phyloP scores from a whole-genome alignment of 1,140 invertebrate genomes.

The Nasonia giraulti region DNA sequence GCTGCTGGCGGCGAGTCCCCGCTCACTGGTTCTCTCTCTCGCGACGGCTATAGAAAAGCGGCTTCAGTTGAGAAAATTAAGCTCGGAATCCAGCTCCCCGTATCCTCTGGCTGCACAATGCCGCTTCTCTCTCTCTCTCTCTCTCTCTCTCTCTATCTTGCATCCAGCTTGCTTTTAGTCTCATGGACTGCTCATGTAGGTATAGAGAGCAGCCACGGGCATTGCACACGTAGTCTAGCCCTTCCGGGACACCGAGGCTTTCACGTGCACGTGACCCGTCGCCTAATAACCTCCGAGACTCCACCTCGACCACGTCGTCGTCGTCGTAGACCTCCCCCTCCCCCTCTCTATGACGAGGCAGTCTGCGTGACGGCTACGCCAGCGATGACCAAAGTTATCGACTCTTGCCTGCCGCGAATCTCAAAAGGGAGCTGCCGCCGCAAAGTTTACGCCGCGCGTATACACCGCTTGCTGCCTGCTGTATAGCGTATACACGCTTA shows the following conservation, averaged over 20 bases:
- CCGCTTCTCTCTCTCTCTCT: too few species aligned
- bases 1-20: not conserved
- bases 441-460: not conserved
- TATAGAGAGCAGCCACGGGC: not conserved
- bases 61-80: conserved; percentile 4
- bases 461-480: not conserved
- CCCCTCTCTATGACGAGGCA: not conserved
- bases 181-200: not conserved
- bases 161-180: not conserved
- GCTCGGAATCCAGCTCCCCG: not conserved
- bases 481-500: not conserved
- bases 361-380: not conserved
- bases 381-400: conserved; percentile 12
- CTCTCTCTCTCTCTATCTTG: not conserved
- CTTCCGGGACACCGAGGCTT: not conserved
- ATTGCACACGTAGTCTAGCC: not conserved
- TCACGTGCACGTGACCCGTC: not conserved
- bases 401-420: not conserved
- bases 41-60: not conserved
- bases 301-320: too few species aligned
- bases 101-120: not conserved
- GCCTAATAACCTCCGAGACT: conserved; percentile 3
- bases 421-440: not conserved
- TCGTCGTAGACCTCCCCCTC: not conserved
- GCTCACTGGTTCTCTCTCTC: too few species aligned